Percentiles rank a stretch among this genome's conserved stretches.
Conservation (phyloP, 2,797 vertebrate species). For the Hybognathus amarus region DNA sequence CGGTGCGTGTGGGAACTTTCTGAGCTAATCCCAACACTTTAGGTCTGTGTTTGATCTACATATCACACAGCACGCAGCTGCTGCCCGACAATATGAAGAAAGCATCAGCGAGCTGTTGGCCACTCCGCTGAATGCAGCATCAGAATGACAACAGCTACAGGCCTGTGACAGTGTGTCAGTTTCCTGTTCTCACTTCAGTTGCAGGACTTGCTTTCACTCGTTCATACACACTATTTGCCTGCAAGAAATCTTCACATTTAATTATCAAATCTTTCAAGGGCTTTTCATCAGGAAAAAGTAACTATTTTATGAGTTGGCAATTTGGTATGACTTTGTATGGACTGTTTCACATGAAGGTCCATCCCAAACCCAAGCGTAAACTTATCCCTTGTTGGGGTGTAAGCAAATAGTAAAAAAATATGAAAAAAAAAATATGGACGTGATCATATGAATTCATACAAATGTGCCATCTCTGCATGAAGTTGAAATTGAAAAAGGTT, state of each 20-base stretch:
- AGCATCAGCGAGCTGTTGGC: constrained; percentile 71
- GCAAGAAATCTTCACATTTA: neutral
- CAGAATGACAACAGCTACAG: constrained; percentile 1
- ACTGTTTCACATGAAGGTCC: neutral
- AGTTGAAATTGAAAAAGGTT: neutral
- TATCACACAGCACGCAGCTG: constrained; percentile 71
- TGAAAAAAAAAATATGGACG: neutral
- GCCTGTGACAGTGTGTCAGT: constrained; percentile 25
- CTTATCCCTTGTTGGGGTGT: neutral
- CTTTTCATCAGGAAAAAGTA: neutral
- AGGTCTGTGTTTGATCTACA: constrained; percentile 65
- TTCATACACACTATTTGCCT: neutral
- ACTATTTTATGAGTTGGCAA: neutral
- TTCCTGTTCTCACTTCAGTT: constrained; percentile 18
- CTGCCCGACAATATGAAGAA: constrained; percentile 67
- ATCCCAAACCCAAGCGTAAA: neutral
- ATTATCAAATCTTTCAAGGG: neutral
- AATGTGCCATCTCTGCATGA: neutral
- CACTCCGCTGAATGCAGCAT: constrained; percentile 23
- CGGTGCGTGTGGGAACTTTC: constrained; percentile 58
- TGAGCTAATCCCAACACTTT: constrained; percentile 49
- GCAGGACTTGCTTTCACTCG: neutral
- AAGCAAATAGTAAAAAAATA: neutral
- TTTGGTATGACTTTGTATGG: neutral
- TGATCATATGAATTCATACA: neutral